A percentile compares a stretch with the other conserved stretches of the same genome.
These are phyloP conservation scores for Cepaea nemoralis DNA, from an alignment of 1,140 invertebrate species.

Conservation along the genomic window DNA sequence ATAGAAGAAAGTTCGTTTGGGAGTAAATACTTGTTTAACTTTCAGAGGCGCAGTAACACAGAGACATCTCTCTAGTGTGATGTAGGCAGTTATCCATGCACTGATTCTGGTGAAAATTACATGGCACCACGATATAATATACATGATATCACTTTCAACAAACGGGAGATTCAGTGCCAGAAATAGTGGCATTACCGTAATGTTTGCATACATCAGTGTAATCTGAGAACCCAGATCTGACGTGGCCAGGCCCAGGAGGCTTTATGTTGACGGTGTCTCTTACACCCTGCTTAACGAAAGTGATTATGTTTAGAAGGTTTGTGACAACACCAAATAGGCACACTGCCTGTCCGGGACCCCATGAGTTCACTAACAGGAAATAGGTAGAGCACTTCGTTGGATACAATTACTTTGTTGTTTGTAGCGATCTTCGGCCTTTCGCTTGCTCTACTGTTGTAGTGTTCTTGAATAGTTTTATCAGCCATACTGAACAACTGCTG, in stretches of 20 bases:
- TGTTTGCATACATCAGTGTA: background rate
- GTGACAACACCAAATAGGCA: background rate
- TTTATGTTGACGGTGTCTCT: background rate
- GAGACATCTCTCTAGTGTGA: conserved; percentile 23
- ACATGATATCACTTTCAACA: background rate
- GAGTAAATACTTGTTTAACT: background rate
- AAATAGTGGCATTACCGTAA: background rate
- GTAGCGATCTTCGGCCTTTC: too few species aligned
- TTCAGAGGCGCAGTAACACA: background rate
- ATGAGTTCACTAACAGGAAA: background rate
- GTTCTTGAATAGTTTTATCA: too few species aligned
- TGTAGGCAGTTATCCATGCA: conserved; percentile 7
- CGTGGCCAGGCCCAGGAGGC: background rate
- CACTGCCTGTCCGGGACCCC: background rate
- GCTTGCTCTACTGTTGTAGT: too few species aligned
- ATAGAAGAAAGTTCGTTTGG: background rate
- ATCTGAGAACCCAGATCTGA: conserved; percentile 5
- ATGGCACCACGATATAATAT: background rate
- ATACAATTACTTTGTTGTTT: background rate
- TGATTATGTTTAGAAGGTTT: background rate
- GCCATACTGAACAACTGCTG: too few species aligned
- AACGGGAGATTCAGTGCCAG: background rate
- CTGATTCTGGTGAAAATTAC: conserved; percentile 11
- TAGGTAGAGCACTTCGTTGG: background rate
- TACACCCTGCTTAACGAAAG: background rate